Percentiles rank a stretch among this genome's conserved stretches.
phyloP scores from a whole-genome alignment of 2,888 invertebrate genomes.

The Ceramica pisi region DNA sequence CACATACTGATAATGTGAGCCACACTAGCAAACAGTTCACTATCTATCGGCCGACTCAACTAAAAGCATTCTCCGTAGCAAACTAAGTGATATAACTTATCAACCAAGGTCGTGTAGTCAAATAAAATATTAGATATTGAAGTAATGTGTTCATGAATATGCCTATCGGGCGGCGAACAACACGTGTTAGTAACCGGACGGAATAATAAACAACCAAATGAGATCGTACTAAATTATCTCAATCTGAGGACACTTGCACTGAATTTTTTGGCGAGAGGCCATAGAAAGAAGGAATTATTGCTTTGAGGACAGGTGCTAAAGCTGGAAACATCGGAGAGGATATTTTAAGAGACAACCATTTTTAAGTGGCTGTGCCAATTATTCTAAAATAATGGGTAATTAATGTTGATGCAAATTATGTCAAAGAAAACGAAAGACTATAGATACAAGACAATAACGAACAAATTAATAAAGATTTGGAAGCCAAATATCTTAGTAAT shows the following conservation, averaged over 20 bases:
- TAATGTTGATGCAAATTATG: conserved; percentile 22
- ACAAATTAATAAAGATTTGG: not conserved
- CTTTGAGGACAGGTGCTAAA: conserved; percentile 62
- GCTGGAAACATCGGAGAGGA: conserved; percentile 51
- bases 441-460: not conserved
- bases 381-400: conserved; percentile 27
- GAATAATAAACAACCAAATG: conserved; percentile 58
- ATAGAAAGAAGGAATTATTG: conserved; percentile 65
- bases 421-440: not conserved
- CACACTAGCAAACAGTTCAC: conserved; percentile 11
- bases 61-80: conserved; percentile 20
- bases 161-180: conserved; percentile 38
- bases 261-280: conserved; percentile 73
- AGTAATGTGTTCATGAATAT: conserved; percentile 46
- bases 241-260: conserved; percentile 46
- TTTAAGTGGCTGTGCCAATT: conserved; percentile 27
- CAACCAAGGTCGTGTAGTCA: conserved; percentile 57
- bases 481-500: not conserved
- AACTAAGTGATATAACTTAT: conserved; percentile 23
- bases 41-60: conserved; percentile 18
- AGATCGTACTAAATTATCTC: conserved; percentile 57
- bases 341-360: conserved; percentile 44
- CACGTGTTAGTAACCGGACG: conserved; percentile 47
- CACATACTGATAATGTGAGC: conserved; percentile 26
- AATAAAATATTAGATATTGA: conserved; percentile 46